phyloP scores from a whole-genome alignment of 2,888 invertebrate genomes.

The Archips xylosteana region DNA sequence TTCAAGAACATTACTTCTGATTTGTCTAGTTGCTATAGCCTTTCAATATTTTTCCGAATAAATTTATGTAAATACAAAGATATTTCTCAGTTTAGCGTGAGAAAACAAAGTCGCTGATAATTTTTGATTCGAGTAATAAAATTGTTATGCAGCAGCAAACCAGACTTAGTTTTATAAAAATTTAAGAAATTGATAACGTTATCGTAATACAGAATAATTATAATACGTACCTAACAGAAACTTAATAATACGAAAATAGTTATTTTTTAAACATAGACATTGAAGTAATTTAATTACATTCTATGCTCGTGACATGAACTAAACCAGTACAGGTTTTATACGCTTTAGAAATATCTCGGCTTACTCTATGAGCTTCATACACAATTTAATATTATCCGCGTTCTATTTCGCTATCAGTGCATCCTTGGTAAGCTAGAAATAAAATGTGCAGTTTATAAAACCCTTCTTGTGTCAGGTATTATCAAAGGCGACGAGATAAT shows the following conservation, averaged over 20 bases:
- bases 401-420: slow-evolving; percentile 14
- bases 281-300: background rate
- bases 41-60: too few relatives aligned
- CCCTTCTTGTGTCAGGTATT: slow-evolving; percentile 90
- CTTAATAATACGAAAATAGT: too few relatives aligned
- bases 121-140: too few relatives aligned
- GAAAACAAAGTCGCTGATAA: too few relatives aligned
- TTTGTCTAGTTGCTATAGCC: too few relatives aligned
- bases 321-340: background rate
- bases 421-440: slow-evolving; percentile 55
- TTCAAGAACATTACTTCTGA: background rate
- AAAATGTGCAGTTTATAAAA: slow-evolving; percentile 61
- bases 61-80: too few relatives aligned
- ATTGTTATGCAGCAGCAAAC: too few relatives aligned
- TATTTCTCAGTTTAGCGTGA: too few relatives aligned
- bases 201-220: too few relatives aligned
- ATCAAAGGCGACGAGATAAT: slow-evolving; percentile 99
- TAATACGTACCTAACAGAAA: too few relatives aligned
- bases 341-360: background rate
- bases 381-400: background rate
- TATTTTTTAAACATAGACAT: background rate
- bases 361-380: slow-evolving; percentile 8
- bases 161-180: too few relatives aligned
- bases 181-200: too few relatives aligned
- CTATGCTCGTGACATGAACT: background rate